Evolutionary conservation across 2,113 vertebrate species (phyloP), one percentile per base, ranked within the genome.

Genomic region (Nothobranchius furzeri): DNA sequence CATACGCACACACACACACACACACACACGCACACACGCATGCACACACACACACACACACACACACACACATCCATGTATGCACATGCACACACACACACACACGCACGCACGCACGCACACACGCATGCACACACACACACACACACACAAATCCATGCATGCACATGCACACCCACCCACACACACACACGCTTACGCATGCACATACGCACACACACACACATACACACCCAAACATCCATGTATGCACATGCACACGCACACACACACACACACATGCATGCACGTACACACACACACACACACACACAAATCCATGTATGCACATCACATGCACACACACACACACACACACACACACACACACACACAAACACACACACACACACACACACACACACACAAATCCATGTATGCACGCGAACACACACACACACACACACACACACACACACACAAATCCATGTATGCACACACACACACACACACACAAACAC

Each of bases 331-430:
- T n/a, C 20, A 1, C 20, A 37, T 7, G 7, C 36, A 37, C 36
- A 37, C 36, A 60, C 8, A 65, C 54, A 66, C 54, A 71, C 4
- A 14, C 13, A 49, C n/a, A 48, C 15, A 67, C 7, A 7, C 55
- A 70, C 67, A 45, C n/a, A 14, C 13, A 49, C 68, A 68, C 76
- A 73, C 59, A 61, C 52, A 78, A 46, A 47, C 24, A 75, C 25
- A 62, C 40, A 65, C 14, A 58, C 43, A 74, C 1, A 1, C 36
- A 60, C 8, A 62, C 51, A 66, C 54, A 71, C 4, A 14, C 13
- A 49, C 20, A 20, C 20, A n/a, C 20, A 20, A n/a, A n/a, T n/a
- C n/a, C n/a, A n/a, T n/a, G n/a, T n/a, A n/a, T 20, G 20, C 20
- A 20, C 20, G n/a, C n/a, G n/a, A n/a, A 20, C 20, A 20, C 20